Conservation (phyloP, 2,888 invertebrate species). For the Rhimphoctona megacephalus region DNA sequence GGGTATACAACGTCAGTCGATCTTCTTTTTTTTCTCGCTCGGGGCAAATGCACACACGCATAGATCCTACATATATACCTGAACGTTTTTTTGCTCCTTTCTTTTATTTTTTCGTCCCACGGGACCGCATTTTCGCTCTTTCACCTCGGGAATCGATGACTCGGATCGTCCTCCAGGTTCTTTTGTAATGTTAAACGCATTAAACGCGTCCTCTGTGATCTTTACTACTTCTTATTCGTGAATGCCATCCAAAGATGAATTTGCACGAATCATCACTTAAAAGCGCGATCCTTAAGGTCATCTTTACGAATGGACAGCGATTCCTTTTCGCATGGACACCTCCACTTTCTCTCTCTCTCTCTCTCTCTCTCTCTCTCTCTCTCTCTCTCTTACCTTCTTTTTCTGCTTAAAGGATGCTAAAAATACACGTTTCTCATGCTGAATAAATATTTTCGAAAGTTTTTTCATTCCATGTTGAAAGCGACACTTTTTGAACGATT, state of each 20-base stretch:
- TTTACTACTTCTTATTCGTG: slow-evolving; percentile 30
- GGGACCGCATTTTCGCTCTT: slow-evolving; percentile 73
- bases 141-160: slow-evolving; percentile 80
- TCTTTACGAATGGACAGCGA: slow-evolving; percentile 47
- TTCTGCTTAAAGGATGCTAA: not conserved
- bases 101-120: slow-evolving; percentile 53
- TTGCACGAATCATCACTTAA: slow-evolving; percentile 48
- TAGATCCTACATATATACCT: slow-evolving; percentile 62
- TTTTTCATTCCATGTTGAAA: not conserved
- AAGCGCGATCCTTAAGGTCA: slow-evolving; percentile 26
- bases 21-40: slow-evolving; percentile 44
- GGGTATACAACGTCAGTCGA: slow-evolving; percentile 50
- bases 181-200: slow-evolving; percentile 82
- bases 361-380: not conserved
- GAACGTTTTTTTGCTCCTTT: slow-evolving; percentile 50
- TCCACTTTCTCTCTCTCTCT: not conserved
- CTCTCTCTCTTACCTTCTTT: not conserved
- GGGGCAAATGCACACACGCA: slow-evolving; percentile 44
- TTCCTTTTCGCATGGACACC: slow-evolving; percentile 59
- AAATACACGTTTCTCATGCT: not conserved
- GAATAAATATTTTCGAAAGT: not conserved
- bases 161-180: slow-evolving; percentile 78
- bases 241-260: slow-evolving; percentile 33
- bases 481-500: not conserved
- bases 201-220: slow-evolving; percentile 76